These are phyloP conservation scores for Leptonema lineaticorne DNA, from an alignment of 1,140 invertebrate species.

Conservation along the genomic window DNA sequence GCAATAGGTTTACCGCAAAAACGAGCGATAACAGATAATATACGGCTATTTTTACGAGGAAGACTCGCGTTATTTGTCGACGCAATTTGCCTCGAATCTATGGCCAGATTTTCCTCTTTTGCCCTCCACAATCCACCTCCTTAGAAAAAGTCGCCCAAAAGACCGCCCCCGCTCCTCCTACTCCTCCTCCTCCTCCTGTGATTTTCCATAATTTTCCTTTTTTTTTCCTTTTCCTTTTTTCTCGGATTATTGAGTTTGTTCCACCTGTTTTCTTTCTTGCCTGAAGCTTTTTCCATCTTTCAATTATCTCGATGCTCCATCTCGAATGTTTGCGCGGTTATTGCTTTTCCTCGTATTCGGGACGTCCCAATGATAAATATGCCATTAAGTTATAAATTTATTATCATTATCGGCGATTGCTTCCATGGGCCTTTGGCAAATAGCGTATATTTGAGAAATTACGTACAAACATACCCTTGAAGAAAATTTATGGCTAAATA, in stretches of 20 bases:
- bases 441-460: no score
- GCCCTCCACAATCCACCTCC: no score
- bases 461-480: no score
- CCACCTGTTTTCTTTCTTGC: background rate
- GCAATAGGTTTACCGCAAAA: no score
- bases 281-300: conserved; percentile 5
- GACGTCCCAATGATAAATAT: conserved; percentile 30
- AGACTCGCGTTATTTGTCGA: background rate
- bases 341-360: conserved; percentile 8
- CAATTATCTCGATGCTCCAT: conserved; percentile 2
- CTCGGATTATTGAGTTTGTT: conserved; percentile 8
- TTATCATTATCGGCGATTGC: conserved; percentile 21
- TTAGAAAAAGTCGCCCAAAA: no score
- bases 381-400: conserved; percentile 36
- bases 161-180: no score
- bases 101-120: no score
- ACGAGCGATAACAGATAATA: no score
- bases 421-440: no score
- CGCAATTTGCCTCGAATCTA: background rate
- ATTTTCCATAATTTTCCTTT: background rate
- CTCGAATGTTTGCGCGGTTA: background rate
- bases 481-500: no score
- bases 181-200: no score
- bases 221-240: background rate
- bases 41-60: background rate